Evolutionary conservation across 2,888 invertebrate genomes (phyloP).

Genomic region (Metallyticus violacea): DNA sequence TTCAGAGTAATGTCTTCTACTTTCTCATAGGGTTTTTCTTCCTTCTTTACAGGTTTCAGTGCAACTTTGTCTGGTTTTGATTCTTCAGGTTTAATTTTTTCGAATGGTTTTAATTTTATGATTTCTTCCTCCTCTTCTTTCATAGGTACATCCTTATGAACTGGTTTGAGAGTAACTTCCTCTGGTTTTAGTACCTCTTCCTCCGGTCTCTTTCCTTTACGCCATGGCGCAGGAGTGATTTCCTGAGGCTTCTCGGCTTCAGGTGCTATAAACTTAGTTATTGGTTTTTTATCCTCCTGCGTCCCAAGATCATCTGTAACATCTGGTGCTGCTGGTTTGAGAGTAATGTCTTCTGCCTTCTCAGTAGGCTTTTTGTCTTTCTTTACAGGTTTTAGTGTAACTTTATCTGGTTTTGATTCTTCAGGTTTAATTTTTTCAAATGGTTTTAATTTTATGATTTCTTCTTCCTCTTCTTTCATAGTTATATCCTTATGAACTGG

Average conservation of each 20-base stretch:
- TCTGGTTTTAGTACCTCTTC: conserved; percentile 36
- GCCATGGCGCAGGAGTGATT: conserved; percentile 32
- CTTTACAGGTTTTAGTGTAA: conserved; percentile 21
- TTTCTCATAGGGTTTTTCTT: conserved; percentile 41
- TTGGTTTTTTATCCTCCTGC: conserved; percentile 10
- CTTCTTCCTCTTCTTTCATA: conserved; percentile 37
- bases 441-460: too few species aligned
- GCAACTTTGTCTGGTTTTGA: conserved; percentile 46
- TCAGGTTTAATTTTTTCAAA: too few species aligned
- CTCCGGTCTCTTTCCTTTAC: conserved; percentile 14
- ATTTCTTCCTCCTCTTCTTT: conserved; percentile 36
- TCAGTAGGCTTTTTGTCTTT: not conserved
- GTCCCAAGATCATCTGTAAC: not conserved
- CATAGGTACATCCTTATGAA: conserved; percentile 25
- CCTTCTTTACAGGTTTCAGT: conserved; percentile 47
- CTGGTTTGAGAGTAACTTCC: conserved; percentile 39
- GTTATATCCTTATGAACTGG: conserved; percentile 33
- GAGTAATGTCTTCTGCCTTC: conserved; percentile 31
- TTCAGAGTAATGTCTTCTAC: conserved; percentile 35
- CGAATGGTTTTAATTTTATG: not conserved
- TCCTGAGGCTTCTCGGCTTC: conserved; percentile 37
- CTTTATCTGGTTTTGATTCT: not conserved
- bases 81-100: conserved; percentile 21
- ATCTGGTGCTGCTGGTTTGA: conserved; percentile 32
- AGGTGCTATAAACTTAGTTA: too few species aligned